phyloP scores from a whole-genome alignment of 2,113 vertebrate genomes.

The Acanthochromis polyacanthus region DNA sequence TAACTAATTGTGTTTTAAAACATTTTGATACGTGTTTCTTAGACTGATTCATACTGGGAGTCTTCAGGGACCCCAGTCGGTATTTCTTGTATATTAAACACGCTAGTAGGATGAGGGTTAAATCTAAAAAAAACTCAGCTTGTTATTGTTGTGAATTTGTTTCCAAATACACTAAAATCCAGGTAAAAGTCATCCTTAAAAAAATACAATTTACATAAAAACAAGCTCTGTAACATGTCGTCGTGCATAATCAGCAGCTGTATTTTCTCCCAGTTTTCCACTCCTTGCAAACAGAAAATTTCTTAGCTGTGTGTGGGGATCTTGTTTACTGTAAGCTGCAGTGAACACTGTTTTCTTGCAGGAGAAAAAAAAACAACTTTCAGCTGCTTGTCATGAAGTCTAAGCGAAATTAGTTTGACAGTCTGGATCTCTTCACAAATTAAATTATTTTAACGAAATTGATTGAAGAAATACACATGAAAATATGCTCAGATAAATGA shows the following conservation, averaged over 20 bases:
- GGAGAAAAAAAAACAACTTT: not conserved
- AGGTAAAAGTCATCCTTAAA: not conserved
- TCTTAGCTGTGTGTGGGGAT: not conserved
- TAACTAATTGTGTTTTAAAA: no score
- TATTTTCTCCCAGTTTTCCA: not conserved
- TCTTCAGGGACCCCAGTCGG: no score
- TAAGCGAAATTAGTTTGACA: not conserved
- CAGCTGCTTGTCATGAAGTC: not conserved
- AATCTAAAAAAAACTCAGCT: no score
- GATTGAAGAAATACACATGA: no score
- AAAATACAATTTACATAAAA: constrained; percentile 8
- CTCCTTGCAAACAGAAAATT: not conserved
- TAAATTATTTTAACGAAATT: not conserved
- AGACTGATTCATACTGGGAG: no score
- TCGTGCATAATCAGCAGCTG: constrained; percentile 13
- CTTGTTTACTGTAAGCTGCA: constrained; percentile 1
- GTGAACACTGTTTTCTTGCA: not conserved
- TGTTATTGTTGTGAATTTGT: not conserved
- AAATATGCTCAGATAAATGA: no score
- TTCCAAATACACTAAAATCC: not conserved
- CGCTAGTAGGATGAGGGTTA: no score
- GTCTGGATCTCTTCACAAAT: not conserved
- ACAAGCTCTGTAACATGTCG: not conserved
- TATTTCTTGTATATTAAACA: no score
- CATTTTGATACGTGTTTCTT: no score